A percentile compares a stretch with the other conserved stretches of the same genome.
These are phyloP conservation scores for Nycteola revayana DNA, from an alignment of 2,888 invertebrate species.

Conservation along the genomic window DNA sequence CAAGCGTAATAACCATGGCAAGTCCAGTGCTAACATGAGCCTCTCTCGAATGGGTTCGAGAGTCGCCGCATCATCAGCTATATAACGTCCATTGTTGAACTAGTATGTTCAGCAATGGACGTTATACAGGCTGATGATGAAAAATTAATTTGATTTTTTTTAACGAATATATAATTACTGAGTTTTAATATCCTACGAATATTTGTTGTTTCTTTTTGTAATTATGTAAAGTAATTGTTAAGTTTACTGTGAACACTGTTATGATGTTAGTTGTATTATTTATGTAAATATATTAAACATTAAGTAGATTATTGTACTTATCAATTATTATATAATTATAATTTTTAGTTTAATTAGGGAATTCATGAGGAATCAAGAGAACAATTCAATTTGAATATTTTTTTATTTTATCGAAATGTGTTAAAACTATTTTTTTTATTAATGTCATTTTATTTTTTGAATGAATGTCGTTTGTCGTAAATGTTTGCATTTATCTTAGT, in stretches of 20 bases:
- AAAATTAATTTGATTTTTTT: too few relatives aligned
- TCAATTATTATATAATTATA: constrained; percentile 19
- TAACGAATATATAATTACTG: neutral
- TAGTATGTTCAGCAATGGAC: too few relatives aligned
- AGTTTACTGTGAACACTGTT: constrained; percentile 74
- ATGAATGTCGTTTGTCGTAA: constrained; percentile 35
- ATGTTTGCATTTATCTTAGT: constrained; percentile 58
- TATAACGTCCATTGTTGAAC: too few relatives aligned
- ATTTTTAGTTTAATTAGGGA: constrained; percentile 52
- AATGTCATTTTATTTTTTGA: constrained; percentile 41
- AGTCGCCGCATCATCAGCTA: too few relatives aligned
- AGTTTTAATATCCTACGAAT: neutral
- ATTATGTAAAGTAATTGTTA: constrained; percentile 71
- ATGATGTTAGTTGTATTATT: constrained; percentile 73
- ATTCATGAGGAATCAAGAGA: constrained; percentile 40
- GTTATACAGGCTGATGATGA: too few relatives aligned
- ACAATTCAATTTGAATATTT: too few relatives aligned
- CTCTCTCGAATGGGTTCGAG: too few relatives aligned
- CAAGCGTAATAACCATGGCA: too few relatives aligned
- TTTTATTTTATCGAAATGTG: constrained; percentile 23
- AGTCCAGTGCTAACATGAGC: too few relatives aligned
- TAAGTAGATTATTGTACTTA: constrained; percentile 65
- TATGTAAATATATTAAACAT: constrained; percentile 68
- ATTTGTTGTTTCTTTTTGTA: constrained; percentile 72
- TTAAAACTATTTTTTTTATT: constrained; percentile 64